Percentiles rank a stretch among this genome's conserved stretches.
Conservation (phyloP, 2,888 invertebrate genomes). For the Callinectes sapidus region DNA sequence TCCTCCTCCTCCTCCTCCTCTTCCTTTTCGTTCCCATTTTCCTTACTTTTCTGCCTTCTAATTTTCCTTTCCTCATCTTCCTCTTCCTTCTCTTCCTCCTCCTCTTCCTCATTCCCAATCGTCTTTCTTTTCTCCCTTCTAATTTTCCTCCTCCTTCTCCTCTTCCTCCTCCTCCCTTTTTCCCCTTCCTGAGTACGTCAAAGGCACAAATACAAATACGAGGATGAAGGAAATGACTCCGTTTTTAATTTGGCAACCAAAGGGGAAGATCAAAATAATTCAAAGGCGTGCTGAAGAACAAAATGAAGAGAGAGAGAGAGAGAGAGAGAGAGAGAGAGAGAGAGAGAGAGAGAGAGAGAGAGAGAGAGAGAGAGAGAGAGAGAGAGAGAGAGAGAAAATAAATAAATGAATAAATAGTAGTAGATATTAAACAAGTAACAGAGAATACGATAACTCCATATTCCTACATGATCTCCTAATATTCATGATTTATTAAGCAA, state of each 20-base stretch:
- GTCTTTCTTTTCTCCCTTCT: background rate
- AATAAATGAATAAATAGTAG: background rate
- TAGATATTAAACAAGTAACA: background rate
- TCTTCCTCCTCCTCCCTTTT: background rate
- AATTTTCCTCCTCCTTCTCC: background rate
- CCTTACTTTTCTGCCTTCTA: too few species aligned
- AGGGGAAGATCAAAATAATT: slow-evolving; percentile 31
- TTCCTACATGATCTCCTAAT: too few species aligned
- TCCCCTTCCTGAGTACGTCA: background rate
- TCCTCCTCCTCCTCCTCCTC: background rate
- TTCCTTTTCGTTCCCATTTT: too few species aligned
- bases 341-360: slow-evolving; percentile 44
- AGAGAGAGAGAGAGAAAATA: slow-evolving; percentile 14
- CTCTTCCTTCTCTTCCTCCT: background rate
- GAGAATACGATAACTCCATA: background rate
- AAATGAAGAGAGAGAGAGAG: background rate
- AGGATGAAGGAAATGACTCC: background rate
- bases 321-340: slow-evolving; percentile 24
- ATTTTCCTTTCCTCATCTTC: background rate
- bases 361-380: slow-evolving; percentile 29
- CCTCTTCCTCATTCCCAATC: background rate
- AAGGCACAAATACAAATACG: slow-evolving; percentile 24
- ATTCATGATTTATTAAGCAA: too few species aligned
- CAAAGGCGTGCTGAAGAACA: background rate
- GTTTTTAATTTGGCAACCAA: background rate